A percentile compares a stretch with the other conserved stretches of the same genome.
phyloP scores from a whole-genome alignment of 2,113 vertebrate genomes.

The Gobius niger region DNA sequence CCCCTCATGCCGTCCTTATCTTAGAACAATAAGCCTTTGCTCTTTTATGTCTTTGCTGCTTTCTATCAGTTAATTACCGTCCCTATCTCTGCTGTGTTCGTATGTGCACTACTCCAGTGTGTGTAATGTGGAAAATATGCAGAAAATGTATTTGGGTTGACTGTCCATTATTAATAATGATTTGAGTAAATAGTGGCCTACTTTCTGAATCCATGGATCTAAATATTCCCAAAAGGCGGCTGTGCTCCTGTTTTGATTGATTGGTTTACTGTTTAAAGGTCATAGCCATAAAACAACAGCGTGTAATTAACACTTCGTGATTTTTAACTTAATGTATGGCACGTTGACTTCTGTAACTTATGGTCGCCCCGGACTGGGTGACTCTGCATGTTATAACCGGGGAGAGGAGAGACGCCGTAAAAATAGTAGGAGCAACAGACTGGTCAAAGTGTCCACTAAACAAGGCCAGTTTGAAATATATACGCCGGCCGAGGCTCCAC shows the following conservation, averaged over 20 bases:
- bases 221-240: conserved; percentile 81
- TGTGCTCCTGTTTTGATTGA: conserved; percentile 75
- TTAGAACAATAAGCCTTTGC: conserved; percentile 20
- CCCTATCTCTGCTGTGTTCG: conserved; percentile 15
- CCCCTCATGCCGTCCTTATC: conserved; percentile 29
- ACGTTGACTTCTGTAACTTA: conserved; percentile 52
- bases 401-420: conserved; percentile 36
- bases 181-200: conserved; percentile 80
- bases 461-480: conserved; percentile 22
- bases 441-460: conserved; percentile 21
- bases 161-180: conserved; percentile 78
- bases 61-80: conserved; percentile 39
- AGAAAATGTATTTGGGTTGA: conserved; percentile 81
- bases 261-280: conserved; percentile 79
- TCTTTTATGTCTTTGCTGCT: conserved; percentile 23
- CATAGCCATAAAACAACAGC: conserved; percentile 79
- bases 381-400: conserved; percentile 29
- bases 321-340: conserved; percentile 74
- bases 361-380: conserved; percentile 21
- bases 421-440: conserved; percentile 8
- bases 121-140: conserved; percentile 66
- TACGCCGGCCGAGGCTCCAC: neutral
- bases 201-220: conserved; percentile 76
- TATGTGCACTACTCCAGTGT: conserved; percentile 22
- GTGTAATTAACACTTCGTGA: conserved; percentile 73